phyloP scores from a whole-genome alignment of 2,113 vertebrate genomes.

The Aphelocoma coerulescens region DNA sequence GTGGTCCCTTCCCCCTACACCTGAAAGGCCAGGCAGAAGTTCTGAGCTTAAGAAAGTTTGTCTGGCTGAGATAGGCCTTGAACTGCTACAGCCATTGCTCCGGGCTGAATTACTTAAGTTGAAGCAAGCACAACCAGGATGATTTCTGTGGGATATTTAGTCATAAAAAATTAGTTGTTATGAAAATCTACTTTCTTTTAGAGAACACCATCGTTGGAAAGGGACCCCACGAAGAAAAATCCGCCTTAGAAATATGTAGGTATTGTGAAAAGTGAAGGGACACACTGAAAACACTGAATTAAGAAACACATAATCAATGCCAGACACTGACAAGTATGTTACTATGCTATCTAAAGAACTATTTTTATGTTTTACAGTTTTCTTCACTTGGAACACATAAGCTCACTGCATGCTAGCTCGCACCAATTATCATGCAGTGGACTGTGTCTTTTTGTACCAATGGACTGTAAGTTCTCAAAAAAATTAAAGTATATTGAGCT shows the following conservation, averaged over 20 bases:
- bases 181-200: background rate
- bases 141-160: background rate
- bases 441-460: background rate
- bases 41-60: background rate
- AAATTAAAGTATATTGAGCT: background rate
- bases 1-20: rapidly evolving
- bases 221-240: background rate
- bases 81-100: background rate
- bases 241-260: background rate
- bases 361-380: background rate
- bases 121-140: background rate
- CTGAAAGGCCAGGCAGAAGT: background rate
- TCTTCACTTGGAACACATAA: background rate
- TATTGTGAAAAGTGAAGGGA: background rate
- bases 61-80: background rate
- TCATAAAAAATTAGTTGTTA: background rate
- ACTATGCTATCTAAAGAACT: background rate
- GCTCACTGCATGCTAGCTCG: background rate
- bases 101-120: background rate
- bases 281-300: background rate
- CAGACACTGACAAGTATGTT: background rate
- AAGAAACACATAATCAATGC: background rate
- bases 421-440: background rate
- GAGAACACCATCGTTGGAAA: background rate
- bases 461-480: background rate